A percentile compares a stretch with the other conserved stretches of the same genome.
Conservation (phyloP, 2,113 vertebrate genomes). For the Hucho hucho region DNA sequence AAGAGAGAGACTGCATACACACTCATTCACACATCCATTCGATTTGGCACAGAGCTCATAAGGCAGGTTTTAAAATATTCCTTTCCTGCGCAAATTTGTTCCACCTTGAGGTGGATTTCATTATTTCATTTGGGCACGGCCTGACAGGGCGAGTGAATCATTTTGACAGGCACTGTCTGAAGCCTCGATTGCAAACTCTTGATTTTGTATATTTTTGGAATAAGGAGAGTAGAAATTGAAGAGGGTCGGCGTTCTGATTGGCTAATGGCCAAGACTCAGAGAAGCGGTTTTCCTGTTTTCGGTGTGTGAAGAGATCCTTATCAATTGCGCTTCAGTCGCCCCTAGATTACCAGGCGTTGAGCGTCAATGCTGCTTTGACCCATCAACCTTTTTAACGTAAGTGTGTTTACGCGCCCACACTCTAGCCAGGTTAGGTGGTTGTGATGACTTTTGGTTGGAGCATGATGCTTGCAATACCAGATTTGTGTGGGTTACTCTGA, state of each 20-base stretch:
- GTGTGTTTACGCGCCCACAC: no score
- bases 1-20: not conserved
- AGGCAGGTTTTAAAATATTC: slow-evolving; percentile 72
- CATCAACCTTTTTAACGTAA: slow-evolving; percentile 30
- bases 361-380: slow-evolving; percentile 49
- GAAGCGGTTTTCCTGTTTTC: no score
- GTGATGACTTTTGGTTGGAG: no score
- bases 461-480: no score
- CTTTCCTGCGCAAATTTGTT: slow-evolving; percentile 73
- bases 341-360: slow-evolving; percentile 58
- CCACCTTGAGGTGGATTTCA: slow-evolving; percentile 79
- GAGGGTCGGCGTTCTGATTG: not conserved
- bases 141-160: slow-evolving; percentile 80
- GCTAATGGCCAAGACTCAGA: no score
- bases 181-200: slow-evolving; percentile 71
- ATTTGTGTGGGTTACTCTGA: no score
- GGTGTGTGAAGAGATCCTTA: slow-evolving; percentile 58
- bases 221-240: slow-evolving; percentile 59
- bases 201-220: slow-evolving; percentile 76
- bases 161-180: slow-evolving; percentile 76
- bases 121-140: slow-evolving; percentile 75
- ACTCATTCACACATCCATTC: slow-evolving; percentile 42
- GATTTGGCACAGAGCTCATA: slow-evolving; percentile 63
- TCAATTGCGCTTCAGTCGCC: slow-evolving; percentile 59
- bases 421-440: no score